Conservation (phyloP, 92 coral and sea anemone species). For the Phenganax subtilis region DNA sequence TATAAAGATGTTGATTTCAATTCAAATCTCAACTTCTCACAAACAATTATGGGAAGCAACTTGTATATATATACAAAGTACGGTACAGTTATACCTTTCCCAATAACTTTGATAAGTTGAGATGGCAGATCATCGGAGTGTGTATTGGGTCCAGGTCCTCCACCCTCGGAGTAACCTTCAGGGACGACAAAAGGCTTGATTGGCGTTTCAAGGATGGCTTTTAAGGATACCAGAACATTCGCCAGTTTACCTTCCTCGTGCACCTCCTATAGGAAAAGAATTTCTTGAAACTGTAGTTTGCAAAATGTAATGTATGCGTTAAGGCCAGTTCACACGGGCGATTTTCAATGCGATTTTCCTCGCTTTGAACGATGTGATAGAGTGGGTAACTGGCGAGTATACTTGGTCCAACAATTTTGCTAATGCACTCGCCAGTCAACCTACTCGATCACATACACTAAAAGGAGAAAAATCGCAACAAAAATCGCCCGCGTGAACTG, state of each 20-base stretch:
- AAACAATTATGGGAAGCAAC: neutral
- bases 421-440: no score
- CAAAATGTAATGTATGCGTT: no score
- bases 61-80: neutral
- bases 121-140: conserved; percentile 88
- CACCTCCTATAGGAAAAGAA: conserved; percentile 61
- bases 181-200: conserved; percentile 74
- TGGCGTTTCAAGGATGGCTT: conserved; percentile 66
- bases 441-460: no score
- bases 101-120: conserved; percentile 83
- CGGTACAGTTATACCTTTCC: conserved; percentile 62
- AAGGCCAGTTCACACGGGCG: no score
- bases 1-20: no score
- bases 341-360: no score
- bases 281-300: neutral
- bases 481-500: no score
- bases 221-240: conserved; percentile 62
- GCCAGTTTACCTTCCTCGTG: conserved; percentile 79
- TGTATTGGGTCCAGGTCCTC: conserved; percentile 46
- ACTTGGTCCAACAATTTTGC: no score
- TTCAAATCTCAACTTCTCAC: neutral
- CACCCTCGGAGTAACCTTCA: conserved; percentile 43
- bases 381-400: no score
- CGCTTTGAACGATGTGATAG: no score
- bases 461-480: no score